Conservation (phyloP, 2,888 invertebrate genomes). For the Limnephilus marmoratus region DNA sequence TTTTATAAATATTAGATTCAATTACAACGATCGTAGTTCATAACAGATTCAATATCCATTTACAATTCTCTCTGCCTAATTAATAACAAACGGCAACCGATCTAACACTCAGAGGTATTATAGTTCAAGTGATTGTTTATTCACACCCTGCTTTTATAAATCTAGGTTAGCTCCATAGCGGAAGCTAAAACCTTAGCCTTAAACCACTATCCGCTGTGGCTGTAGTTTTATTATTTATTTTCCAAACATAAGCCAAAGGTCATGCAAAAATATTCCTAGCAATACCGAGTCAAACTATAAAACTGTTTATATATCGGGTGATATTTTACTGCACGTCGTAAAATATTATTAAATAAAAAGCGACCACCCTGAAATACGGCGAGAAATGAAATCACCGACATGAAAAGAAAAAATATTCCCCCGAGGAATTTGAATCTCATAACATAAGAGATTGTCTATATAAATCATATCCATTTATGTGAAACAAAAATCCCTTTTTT, state of each 20-base stretch:
- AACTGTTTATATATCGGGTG: constrained; percentile 25
- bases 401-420: constrained; percentile 52
- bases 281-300: constrained; percentile 47
- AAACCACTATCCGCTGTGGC: background rate
- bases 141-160: background rate
- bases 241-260: constrained; percentile 25
- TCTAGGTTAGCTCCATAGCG: background rate
- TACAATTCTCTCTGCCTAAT: too few species aligned
- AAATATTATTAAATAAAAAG: constrained; percentile 54
- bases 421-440: constrained; percentile 56
- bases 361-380: constrained; percentile 7
- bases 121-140: background rate
- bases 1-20: too few species aligned
- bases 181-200: background rate
- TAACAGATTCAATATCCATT: too few species aligned
- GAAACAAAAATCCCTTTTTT: constrained; percentile 51
- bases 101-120: background rate
- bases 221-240: constrained; percentile 6
- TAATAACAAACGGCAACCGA: too few species aligned
- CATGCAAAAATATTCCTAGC: constrained; percentile 6
- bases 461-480: constrained; percentile 56
- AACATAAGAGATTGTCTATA: constrained; percentile 57
- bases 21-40: too few species aligned
- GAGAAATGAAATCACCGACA: constrained; percentile 51
- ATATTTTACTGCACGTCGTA: constrained; percentile 48